phyloP scores from a whole-genome alignment of 2,888 invertebrate species.

The Thymelicus sylvestris region DNA sequence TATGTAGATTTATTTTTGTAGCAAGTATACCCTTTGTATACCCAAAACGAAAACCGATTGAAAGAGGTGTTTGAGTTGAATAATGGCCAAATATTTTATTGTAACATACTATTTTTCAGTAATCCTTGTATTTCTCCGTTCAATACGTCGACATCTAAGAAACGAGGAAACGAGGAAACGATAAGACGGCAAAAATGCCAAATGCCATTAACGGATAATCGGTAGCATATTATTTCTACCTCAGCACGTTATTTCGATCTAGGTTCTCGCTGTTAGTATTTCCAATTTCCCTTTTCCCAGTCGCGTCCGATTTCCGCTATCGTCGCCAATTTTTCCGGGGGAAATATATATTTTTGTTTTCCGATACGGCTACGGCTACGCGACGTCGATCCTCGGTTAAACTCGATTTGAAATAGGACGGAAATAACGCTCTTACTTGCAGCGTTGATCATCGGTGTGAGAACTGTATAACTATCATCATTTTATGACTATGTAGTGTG shows the following conservation, averaged over 20 bases:
- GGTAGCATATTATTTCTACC: neutral
- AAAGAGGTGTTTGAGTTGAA: no score
- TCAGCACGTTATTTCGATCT: neutral
- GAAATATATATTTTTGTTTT: slow-evolving; percentile 29
- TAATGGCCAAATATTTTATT: no score
- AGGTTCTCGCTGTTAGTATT: neutral
- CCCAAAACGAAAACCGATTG: no score
- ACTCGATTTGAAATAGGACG: slow-evolving; percentile 18
- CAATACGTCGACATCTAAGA: neutral
- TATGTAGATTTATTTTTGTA: no score
- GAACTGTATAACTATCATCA: no score
- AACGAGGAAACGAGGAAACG: neutral
- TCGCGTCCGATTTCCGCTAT: slow-evolving; percentile 7
- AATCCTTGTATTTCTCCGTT: no score
- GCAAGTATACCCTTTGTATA: no score
- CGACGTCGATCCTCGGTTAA: slow-evolving; percentile 8
- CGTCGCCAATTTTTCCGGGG: slow-evolving; percentile 7
- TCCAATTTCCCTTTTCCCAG: slow-evolving; percentile 9
- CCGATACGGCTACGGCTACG: slow-evolving; percentile 8
- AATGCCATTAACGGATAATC: neutral
- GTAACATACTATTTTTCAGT: no score
- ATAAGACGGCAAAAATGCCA: neutral
- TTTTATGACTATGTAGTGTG: neutral
- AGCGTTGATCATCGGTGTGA: neutral
- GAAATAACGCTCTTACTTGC: slow-evolving; percentile 6